Percentiles rank a stretch among this genome's conserved stretches.
phyloP scores from a whole-genome alignment of 1,140 invertebrate genomes.

The Drosophila auraria region DNA sequence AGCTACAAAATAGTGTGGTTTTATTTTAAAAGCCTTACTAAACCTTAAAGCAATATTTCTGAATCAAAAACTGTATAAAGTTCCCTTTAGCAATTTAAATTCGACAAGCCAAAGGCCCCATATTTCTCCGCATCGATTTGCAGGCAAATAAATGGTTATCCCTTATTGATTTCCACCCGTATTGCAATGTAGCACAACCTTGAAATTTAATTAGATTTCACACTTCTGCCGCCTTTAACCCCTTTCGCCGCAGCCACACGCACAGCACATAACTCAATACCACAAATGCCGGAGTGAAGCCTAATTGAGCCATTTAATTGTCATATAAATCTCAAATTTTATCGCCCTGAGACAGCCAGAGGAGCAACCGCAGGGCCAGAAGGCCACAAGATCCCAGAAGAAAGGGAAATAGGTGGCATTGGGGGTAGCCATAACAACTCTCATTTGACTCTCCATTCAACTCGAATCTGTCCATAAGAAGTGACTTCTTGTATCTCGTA shows the following conservation, averaged over 20 bases:
- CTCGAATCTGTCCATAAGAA: conserved; percentile 43
- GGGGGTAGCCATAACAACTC: conserved; percentile 16
- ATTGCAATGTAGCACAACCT: neutral
- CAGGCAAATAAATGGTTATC: conserved; percentile 1
- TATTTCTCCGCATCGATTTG: neutral
- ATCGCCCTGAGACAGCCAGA: conserved; percentile 23
- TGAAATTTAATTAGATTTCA: conserved; percentile 44
- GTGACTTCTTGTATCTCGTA: conserved; percentile 73
- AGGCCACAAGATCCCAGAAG: neutral
- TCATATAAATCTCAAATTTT: conserved; percentile 54
- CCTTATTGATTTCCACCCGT: conserved; percentile 5
- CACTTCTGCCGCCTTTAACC: conserved; percentile 21
- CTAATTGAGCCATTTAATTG: conserved; percentile 62
- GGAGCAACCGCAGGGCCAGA: conserved; percentile 9
- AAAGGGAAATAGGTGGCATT: neutral
- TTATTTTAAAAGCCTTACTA: too few relatives aligned
- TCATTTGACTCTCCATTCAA: conserved; percentile 37
- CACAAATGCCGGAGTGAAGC: conserved; percentile 34
- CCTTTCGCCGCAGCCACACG: conserved; percentile 10
- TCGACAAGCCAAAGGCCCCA: neutral
- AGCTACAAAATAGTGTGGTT: too few relatives aligned
- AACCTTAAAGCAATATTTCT: too few relatives aligned
- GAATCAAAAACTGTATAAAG: too few relatives aligned
- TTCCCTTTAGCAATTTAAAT: neutral
- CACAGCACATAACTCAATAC: conserved; percentile 38